Evolutionary conservation across 2,113 vertebrate species (phyloP).

Genomic region (sheep (Ovis aries)): ARS-UI_Ramb_v3.0 NC_056070.1:62162001-62162500

Average conservation of each 20-base stretch:
- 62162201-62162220: background rate
- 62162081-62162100: constrained; percentile 95
- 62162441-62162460: background rate
- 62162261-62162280: background rate
- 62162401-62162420: background rate
- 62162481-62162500: background rate
- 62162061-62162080: constrained; percentile 88
- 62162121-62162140: constrained; percentile 94
- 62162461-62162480: background rate
- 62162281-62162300: background rate
- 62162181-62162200: background rate
- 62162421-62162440: background rate
- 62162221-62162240: background rate
- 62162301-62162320: background rate
- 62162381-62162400: background rate
- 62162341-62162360: background rate
- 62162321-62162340: background rate
- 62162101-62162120: constrained; percentile 95
- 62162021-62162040: constrained; percentile 94
- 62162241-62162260: rapidly evolving
- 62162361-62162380: background rate
- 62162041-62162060: constrained; percentile 97
- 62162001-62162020: constrained; percentile 94
- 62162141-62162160: constrained; percentile 70
- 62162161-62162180: background rate